Base-by-base conservation (phyloP, 1,140 invertebrate genomes). In the Saxidomus purpurata region DNA sequence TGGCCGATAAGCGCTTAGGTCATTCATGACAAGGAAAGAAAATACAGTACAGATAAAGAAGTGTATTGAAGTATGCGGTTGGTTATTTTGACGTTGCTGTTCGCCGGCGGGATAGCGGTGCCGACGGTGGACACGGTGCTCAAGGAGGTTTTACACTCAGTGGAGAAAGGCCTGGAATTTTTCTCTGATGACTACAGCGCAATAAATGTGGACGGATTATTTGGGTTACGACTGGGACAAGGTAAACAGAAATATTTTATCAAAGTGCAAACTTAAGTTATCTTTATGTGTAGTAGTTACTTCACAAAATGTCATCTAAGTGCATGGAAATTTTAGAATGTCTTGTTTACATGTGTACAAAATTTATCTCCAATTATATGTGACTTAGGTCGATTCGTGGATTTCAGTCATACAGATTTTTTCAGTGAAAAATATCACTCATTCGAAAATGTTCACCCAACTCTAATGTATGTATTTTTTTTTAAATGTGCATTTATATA, bases 161-260 rank as follows among this genome's bases (percentile, higher is more conserved):
- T 93, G 17, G 83, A 92, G 52, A 81, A 76, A 25, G 77, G 49
- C 3, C 52, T 87, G 22, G 61, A 86, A 2, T 92, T 93, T 74
- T 92, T 93, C 61, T 17, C 85, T 13, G 36, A 87, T 6, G 90
- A 92, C 63, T 90, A 89, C 61, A 90, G 89, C 38, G 74, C 84
- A 67, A 85, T 93, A 63, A 93, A 93, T 59, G 85, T 93, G 19
- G 92, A 93, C 71, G 92, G 92, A 28, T 83, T 93, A 17, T 93
- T 92, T 90, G 92, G 92, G 36, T 52, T 93, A 28, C 55, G 91
- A 87, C n/a, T 93, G 0, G 92, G 86, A 36, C 90, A 93, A 91
- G 92, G 92, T 92, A 77, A 69, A 63, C 52, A n/a, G 25, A n/a
- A 63, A 63, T 1, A 63, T 28, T 25, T 63, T 63, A 63, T 63